Evolutionary conservation across 2,113 vertebrate genomes (phyloP).

Genomic region (Pan troglodytes): DNA sequence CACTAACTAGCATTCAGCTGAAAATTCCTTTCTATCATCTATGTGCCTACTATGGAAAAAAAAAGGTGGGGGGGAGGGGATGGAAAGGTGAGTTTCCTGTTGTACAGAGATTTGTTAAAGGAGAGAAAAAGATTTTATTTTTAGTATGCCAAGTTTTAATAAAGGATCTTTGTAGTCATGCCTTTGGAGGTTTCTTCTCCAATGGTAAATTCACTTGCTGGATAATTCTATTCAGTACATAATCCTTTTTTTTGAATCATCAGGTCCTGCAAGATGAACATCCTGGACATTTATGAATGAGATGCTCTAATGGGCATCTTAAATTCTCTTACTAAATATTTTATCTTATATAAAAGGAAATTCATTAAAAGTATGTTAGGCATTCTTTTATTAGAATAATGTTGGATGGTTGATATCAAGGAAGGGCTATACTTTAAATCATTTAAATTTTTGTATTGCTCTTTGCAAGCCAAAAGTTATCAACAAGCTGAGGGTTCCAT

Average conservation of each 20-base stretch:
- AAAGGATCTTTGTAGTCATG: background rate
- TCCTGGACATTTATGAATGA: constrained; percentile 70
- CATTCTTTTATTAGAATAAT: constrained; percentile 69
- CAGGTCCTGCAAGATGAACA: constrained; percentile 37
- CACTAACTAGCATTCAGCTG: constrained; percentile 63
- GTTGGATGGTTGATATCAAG: constrained; percentile 57
- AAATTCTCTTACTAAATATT: constrained; percentile 73
- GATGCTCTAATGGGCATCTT: constrained; percentile 67
- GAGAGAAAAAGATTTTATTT: background rate
- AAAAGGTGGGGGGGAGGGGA: no score
- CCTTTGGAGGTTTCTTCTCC: constrained; percentile 22
- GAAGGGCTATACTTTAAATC: constrained; percentile 57
- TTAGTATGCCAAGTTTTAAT: constrained; percentile 7
- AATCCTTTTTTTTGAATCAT: constrained; percentile 47
- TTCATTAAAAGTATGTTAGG: constrained; percentile 67
- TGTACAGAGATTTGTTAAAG: background rate
- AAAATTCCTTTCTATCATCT: constrained; percentile 55
- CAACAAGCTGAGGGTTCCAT: constrained; percentile 45
- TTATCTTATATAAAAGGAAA: constrained; percentile 75
- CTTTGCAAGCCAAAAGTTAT: constrained; percentile 66
- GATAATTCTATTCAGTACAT: constrained; percentile 3
- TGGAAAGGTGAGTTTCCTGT: background rate
- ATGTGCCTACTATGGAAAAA: background rate
- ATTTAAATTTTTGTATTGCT: constrained; percentile 70
- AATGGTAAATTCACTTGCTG: constrained; percentile 31